Evolutionary conservation across 2,888 invertebrate species (phyloP), one percentile per base, ranked within the genome.

Genomic region (Idaea biselata): DNA sequence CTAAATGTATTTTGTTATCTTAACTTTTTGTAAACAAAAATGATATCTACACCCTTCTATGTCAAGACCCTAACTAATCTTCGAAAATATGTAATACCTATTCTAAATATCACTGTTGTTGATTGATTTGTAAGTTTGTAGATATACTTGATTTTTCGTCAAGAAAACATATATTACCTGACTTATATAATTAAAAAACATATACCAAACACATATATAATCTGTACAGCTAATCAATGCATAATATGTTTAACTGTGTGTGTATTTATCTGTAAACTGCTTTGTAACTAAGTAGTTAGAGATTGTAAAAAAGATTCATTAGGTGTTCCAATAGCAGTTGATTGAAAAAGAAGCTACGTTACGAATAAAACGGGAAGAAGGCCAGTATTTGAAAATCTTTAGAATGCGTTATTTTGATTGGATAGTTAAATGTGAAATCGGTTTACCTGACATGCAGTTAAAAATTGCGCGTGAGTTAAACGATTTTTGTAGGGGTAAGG

Each of bases 261-360:
- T 83, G 82, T 85, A 81, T 77, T 81, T 76, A 73, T 77, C 72
- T 79, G 75, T 85, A 81, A 81, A 82, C 78, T 74, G 86, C 87
- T 88, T 86, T 69, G 74, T 87, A 86, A 70, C 74, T 86, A n/a
- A n/a, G n/a, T n/a, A 88, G 82, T 78, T 85, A 87, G 81, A 83
- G 76, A 81, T 80, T 87, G 82, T 85, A 85, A 81, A 25, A 25
- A 25, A 82, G 80, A 79, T 73, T 80, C 79, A 82, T 77, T 78
- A 80, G 77, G 76, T 81, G 86, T 84, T 83, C 75, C 74, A 71
- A 76, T 80, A 81, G 73, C 66, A 68, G 71, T 73, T 72, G 71
- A 73, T 72, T 74, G 70, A 67, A 71, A 69, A 64, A 66, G 66
- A 73, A 63, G 59, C 69, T 69, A 62, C 57, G 61, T 65, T 64